phyloP scores from a whole-genome alignment of 2,113 vertebrate species.

The Machaerirhynchus nigripectus region DNA sequence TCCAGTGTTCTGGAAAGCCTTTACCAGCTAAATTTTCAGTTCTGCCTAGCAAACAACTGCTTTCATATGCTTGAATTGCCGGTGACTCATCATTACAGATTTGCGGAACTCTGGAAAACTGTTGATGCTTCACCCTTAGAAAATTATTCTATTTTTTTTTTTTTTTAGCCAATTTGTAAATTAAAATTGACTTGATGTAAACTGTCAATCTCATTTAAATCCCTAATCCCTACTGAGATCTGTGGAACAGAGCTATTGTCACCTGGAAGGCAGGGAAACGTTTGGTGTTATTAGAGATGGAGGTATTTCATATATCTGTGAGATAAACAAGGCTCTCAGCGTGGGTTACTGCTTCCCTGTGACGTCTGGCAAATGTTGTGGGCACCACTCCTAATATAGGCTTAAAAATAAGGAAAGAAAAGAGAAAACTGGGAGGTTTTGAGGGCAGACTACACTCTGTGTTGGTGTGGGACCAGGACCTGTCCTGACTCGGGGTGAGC shows the following conservation, averaged over 20 bases:
- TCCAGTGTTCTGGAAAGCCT: background rate
- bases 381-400: background rate
- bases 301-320: conserved; percentile 22
- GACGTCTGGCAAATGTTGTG: background rate
- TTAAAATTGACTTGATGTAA: background rate
- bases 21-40: background rate
- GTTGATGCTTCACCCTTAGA: background rate
- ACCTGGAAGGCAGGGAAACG: background rate
- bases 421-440: background rate
- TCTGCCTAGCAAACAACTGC: background rate
- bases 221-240: background rate
- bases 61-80: background rate
- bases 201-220: background rate
- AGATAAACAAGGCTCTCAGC: conserved; percentile 11
- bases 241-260: background rate
- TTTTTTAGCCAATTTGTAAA: background rate
- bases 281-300: background rate
- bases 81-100: background rate
- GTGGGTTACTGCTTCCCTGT: background rate
- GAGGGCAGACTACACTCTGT: background rate
- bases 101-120: background rate
- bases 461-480: accelerated
- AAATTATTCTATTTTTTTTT: background rate
- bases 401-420: background rate
- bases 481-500: background rate